Conservation (phyloP, 2,888 invertebrate genomes). For the Lomographa bimaculata region DNA sequence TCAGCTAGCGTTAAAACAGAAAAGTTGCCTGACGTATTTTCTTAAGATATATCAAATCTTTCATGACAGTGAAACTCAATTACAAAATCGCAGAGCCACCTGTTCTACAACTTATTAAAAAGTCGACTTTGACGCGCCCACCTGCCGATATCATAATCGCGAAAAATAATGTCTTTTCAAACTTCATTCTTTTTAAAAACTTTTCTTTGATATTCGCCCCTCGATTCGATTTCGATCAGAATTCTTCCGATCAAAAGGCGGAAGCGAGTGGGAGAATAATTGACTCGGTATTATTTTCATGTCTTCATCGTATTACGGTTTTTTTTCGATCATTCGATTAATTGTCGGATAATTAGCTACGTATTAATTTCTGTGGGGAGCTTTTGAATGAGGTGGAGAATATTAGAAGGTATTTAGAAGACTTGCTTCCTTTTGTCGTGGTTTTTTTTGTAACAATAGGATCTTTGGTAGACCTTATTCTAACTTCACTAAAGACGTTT, state of each 20-base stretch:
- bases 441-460: too few species aligned
- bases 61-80: constrained; percentile 16
- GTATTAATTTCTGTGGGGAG: constrained; percentile 23
- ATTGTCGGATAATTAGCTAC: constrained; percentile 32
- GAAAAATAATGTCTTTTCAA: constrained; percentile 52
- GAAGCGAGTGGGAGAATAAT: constrained; percentile 72
- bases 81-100: constrained; percentile 18
- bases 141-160: constrained; percentile 71
- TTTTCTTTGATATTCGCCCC: constrained; percentile 66
- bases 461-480: too few species aligned
- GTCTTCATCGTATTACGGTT: constrained; percentile 42
- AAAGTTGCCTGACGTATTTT: too few species aligned
- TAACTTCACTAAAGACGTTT: too few species aligned
- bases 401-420: constrained; percentile 4
- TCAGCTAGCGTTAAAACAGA: too few species aligned
- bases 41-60: too few species aligned
- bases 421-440: constrained; percentile 4
- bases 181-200: constrained; percentile 58
- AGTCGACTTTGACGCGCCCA: constrained; percentile 42
- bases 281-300: constrained; percentile 65
- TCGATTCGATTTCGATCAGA: constrained; percentile 69
- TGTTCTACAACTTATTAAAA: constrained; percentile 25
- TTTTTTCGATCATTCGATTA: constrained; percentile 31
- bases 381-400: constrained; percentile 14
- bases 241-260: constrained; percentile 52